phyloP scores from a whole-genome alignment of 2,888 invertebrate genomes.

The Julus scanicus region DNA sequence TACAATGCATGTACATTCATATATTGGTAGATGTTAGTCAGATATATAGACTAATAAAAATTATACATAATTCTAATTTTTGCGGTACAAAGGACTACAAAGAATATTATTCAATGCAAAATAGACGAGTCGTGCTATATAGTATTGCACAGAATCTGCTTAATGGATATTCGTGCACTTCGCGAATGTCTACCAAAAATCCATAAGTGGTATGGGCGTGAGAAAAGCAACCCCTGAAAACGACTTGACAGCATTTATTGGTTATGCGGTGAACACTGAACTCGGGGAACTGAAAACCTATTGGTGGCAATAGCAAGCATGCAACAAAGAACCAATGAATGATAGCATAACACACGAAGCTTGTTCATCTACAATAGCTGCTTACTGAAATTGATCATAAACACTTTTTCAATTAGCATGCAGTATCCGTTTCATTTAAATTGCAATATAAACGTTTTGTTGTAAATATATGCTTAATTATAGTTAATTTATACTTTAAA shows the following conservation, averaged over 20 bases:
- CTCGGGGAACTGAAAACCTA: background rate
- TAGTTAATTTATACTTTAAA: too few species aligned
- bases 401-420: background rate
- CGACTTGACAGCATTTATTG: slow-evolving; percentile 44
- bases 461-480: too few species aligned
- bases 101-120: too few species aligned
- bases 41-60: too few species aligned
- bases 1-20: too few species aligned
- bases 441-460: background rate
- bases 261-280: slow-evolving; percentile 36
- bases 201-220: slow-evolving; percentile 24
- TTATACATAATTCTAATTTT: too few species aligned
- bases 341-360: background rate
- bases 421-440: background rate
- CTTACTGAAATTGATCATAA: background rate
- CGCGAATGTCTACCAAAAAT: background rate
- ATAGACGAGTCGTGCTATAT: too few species aligned
- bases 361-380: background rate
- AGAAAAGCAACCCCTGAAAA: slow-evolving; percentile 49
- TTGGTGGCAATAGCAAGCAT: background rate
- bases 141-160: background rate
- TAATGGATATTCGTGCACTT: background rate
- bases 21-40: too few species aligned
- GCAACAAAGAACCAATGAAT: slow-evolving; percentile 5
- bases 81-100: too few species aligned